phyloP scores from a whole-genome alignment of 2,797 vertebrate genomes.

The Microctenopoma stevenorrisi region DNA sequence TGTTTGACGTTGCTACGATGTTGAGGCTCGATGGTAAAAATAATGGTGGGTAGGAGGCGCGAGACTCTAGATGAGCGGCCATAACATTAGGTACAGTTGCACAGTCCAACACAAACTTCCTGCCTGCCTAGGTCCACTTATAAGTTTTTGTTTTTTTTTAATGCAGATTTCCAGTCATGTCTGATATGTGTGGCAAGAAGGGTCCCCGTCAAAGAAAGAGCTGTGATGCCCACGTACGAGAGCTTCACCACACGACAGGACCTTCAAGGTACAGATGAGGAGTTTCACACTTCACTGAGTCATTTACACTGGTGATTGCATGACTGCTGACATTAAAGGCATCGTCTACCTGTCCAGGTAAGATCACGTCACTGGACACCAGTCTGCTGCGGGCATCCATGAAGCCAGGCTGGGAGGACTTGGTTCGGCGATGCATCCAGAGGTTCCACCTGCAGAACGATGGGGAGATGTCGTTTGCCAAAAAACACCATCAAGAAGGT shows the following conservation, averaged over 20 bases:
- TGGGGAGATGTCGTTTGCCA: conserved; percentile 92
- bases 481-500: conserved; percentile 98
- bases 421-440: conserved; percentile 96
- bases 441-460: conserved; percentile 94
- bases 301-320: neutral
- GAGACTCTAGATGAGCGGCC: neutral
- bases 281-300: neutral
- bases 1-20: neutral
- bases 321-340: neutral
- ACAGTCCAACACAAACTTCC: too few species aligned
- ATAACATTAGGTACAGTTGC: neutral
- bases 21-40: neutral
- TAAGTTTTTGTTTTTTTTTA: neutral
- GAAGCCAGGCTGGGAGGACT: conserved; percentile 98
- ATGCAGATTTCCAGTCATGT: conserved; percentile 95
- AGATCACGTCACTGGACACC: conserved; percentile 96
- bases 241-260: conserved; percentile 97
- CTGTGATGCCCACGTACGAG: conserved; percentile 88
- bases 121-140: too few species aligned
- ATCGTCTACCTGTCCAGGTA: conserved; percentile 80
- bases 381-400: conserved; percentile 93
- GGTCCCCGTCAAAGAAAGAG: conserved; percentile 93
- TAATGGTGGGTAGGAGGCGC: neutral
- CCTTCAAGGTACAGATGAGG: conserved; percentile 87
- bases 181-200: conserved; percentile 97